Conservation (phyloP, 2,888 invertebrate genomes). For the Tinea pellionella region DNA sequence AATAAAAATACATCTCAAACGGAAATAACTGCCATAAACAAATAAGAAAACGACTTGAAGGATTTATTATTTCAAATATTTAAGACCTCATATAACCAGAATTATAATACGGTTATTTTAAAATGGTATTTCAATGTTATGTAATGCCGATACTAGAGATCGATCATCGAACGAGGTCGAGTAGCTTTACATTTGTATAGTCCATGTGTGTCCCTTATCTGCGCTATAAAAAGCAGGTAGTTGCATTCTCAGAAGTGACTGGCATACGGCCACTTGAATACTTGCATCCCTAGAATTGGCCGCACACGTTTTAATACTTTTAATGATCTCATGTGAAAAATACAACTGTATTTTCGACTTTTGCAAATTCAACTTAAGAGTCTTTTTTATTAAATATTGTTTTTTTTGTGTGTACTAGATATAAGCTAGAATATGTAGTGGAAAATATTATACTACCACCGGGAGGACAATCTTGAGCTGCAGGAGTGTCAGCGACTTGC, state of each 20-base stretch:
- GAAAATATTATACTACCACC: no score
- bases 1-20: no score
- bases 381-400: not conserved
- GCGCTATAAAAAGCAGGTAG: constrained; percentile 60
- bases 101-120: constrained; percentile 6
- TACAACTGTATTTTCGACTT: constrained; percentile 14
- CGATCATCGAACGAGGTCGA: constrained; percentile 44
- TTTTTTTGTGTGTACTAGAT: not conserved
- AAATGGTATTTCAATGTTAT: not conserved
- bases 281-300: constrained; percentile 1
- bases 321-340: constrained; percentile 34
- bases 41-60: not conserved
- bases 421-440: no score
- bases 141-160: constrained; percentile 23
- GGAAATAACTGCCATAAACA: not conserved
- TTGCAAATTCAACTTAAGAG: not conserved
- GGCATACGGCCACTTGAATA: constrained; percentile 33
- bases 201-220: constrained; percentile 31
- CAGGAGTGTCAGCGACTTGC: no score
- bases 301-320: constrained; percentile 21
- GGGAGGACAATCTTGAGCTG: no score
- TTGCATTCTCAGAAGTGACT: constrained; percentile 48
- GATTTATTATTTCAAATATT: not conserved
- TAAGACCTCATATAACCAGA: not conserved
- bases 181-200: constrained; percentile 36